A percentile compares a stretch with the other conserved stretches of the same genome.
These are phyloP conservation scores for Gibbula magus DNA, from an alignment of 2,888 invertebrate species.

Conservation along the genomic window DNA sequence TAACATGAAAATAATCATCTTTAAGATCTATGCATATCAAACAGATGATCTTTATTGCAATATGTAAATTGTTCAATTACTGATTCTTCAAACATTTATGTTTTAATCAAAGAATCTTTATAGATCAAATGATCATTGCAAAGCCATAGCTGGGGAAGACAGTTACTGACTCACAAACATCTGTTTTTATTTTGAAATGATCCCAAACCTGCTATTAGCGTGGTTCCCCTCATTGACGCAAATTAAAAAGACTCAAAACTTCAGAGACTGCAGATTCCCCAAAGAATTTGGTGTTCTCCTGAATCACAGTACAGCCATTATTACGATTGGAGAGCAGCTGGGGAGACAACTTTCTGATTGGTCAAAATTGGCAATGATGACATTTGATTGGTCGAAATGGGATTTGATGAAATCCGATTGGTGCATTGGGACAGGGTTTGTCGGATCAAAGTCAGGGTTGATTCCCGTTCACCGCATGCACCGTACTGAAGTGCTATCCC, in stretches of 20 bases:
- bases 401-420: slow-evolving; percentile 24
- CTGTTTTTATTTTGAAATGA: neutral
- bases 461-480: neutral
- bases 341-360: slow-evolving; percentile 16
- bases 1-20: too few species aligned
- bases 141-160: neutral
- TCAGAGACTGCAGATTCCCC: neutral
- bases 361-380: slow-evolving; percentile 19
- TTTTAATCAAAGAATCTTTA: too few species aligned
- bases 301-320: slow-evolving; percentile 15
- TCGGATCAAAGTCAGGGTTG: slow-evolving; percentile 9
- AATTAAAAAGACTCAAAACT: slow-evolving; percentile 7
- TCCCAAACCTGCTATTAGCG: slow-evolving; percentile 1
- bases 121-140: neutral
- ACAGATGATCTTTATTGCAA: too few species aligned
- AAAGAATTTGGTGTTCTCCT: neutral
- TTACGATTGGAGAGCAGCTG: slow-evolving; percentile 15
- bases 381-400: slow-evolving; percentile 20
- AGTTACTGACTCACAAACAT: neutral
- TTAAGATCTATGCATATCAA: too few species aligned
- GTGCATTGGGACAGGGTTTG: slow-evolving; percentile 17
- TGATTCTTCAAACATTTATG: too few species aligned
- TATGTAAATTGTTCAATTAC: too few species aligned
- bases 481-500: neutral
- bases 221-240: neutral